Conservation (phyloP, 2,888 invertebrate genomes). For the Acrobasis repandana region DNA sequence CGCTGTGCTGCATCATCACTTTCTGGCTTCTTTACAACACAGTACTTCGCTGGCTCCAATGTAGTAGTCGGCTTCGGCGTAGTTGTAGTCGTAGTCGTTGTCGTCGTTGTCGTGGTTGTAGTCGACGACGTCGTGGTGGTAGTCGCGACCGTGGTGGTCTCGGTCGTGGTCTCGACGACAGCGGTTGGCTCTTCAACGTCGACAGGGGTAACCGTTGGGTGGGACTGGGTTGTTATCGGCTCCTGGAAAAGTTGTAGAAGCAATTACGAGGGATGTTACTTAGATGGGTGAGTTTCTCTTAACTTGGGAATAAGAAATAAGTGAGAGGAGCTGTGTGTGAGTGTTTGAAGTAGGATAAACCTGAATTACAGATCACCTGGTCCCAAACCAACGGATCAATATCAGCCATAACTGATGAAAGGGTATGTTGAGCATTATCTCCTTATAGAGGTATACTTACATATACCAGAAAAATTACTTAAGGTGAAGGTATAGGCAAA, state of each 20-base stretch:
- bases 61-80: constrained; percentile 84
- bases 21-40: constrained; percentile 92
- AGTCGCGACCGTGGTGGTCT: constrained; percentile 30
- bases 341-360: too few relatives aligned
- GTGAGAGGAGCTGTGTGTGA: too few relatives aligned
- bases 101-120: constrained; percentile 60
- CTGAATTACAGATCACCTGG: too few relatives aligned
- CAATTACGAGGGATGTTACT: not conserved
- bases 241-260: not conserved
- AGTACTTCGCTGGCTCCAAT: constrained; percentile 85
- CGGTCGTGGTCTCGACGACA: constrained; percentile 48
- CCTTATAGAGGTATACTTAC: too few relatives aligned
- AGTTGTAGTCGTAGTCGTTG: constrained; percentile 74
- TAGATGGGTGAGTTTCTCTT: too few relatives aligned
- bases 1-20: constrained; percentile 89
- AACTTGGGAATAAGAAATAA: too few relatives aligned
- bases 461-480: too few relatives aligned
- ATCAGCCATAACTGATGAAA: too few relatives aligned
- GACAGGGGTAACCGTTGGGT: constrained; percentile 64
- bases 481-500: too few relatives aligned
- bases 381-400: too few relatives aligned
- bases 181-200: constrained; percentile 56
- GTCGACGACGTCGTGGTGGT: constrained; percentile 54
- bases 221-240: constrained; percentile 44
- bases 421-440: too few relatives aligned